Evolutionary conservation across 1,140 invertebrate species (phyloP).

Genomic region (Homarus americanus): DNA sequence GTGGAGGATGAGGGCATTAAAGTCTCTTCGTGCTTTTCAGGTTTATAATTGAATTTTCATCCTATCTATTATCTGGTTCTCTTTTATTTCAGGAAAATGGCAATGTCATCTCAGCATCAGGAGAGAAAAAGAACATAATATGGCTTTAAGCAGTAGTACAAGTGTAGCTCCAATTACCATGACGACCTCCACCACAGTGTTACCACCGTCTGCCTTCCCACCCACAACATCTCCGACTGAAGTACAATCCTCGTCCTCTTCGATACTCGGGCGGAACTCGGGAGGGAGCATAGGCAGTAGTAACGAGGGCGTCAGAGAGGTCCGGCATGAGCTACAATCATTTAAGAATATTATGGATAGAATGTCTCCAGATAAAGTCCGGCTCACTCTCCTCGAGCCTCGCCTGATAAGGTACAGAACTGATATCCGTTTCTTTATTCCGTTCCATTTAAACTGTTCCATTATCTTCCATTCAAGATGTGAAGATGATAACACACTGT

Average conservation of each 20-base stretch:
- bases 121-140: conserved; percentile 1
- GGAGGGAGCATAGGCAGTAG: background rate
- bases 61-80: no score
- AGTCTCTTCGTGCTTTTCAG: no score
- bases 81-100: conserved; percentile 31
- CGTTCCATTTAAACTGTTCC: no score
- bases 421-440: background rate
- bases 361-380: conserved; percentile 70
- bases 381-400: conserved; percentile 17
- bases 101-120: conserved; percentile 20
- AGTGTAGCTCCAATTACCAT: conserved; percentile 3
- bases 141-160: conserved; percentile 37
- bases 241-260: conserved; percentile 29
- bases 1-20: no score
- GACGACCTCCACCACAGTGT: conserved; percentile 19
- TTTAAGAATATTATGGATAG: conserved; percentile 73
- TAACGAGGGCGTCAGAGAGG: conserved; percentile 63
- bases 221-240: conserved; percentile 9
- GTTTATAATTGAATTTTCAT: no score
- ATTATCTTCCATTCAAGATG: no score
- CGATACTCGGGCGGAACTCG: background rate
- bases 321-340: conserved; percentile 61
- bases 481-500: no score
- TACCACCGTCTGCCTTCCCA: conserved; percentile 40
- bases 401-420: conserved; percentile 60